Base-by-base conservation (phyloP, 2,797 vertebrate genomes). In the Sebastes taczanowskii region DNA sequence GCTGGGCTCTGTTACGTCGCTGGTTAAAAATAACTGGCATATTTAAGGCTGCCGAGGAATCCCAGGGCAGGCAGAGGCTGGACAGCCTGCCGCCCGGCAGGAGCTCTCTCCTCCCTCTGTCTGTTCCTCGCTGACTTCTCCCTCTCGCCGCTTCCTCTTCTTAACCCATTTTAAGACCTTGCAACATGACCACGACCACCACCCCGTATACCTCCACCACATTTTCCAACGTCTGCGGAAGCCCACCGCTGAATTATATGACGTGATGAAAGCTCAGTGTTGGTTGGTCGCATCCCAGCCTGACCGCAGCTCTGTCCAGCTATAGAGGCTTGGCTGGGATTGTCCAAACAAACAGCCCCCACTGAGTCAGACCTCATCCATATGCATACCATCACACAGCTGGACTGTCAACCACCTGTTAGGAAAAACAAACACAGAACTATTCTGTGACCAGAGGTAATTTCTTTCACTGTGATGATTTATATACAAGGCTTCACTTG, bases 11-110 rank as follows among this genome's bases (percentile, higher is more conserved):
- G 94, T 97, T 97, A 99, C 98, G 97, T 98, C 95, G 95, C 82
- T 86, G 95, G 97, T 97, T 99, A 99, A 99, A 99, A 99, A 99
- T 99, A 99, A 98, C 98, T 91, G 89, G 94, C 96, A 99, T 99
- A 99, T 99, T 99, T 99, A 99, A 99, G 96, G 96, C 67, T 46
- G 96, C 92, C 83, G 95, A 96, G 98, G 98, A 98, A 98, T 98
- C 98, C 97, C 98, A 96, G 95, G 73, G 68, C 95, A 97, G 94
- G 95, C 97, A 98, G 91, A 96, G 91, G 94, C 96, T 94, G 97
- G 96, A 96, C 97, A 96, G 96, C 91, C 82, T 92, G 93, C 91
- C 89, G 92, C 93, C 91, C 95, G 90, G 91, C 94, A 88, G 88
- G 80, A 80, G 92, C 92, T 94, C 88, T 77, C 83, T 81, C 91